Percentiles rank a stretch among this genome's conserved stretches.
phyloP scores from a whole-genome alignment of 2,113 vertebrate species.

The Pollimyrus isidori region DNA sequence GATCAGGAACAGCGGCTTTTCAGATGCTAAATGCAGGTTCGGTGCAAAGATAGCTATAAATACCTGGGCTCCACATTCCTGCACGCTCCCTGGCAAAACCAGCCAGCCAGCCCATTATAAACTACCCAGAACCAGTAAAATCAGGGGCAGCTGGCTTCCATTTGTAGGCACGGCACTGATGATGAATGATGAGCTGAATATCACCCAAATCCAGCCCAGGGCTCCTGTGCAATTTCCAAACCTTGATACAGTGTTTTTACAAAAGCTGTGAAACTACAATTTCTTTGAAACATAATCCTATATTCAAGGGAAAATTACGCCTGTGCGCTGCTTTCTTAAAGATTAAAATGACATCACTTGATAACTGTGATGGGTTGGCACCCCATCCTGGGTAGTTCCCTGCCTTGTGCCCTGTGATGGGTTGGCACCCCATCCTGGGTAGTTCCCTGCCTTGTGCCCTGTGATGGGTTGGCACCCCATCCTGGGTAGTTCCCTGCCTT shows the following conservation, averaged over 20 bases:
- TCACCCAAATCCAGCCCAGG: background rate
- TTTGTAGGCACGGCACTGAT: background rate
- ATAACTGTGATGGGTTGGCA: background rate
- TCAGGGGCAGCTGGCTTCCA: background rate
- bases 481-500: too few relatives aligned
- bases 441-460: too few relatives aligned
- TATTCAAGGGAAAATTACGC: background rate
- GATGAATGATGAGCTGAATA: background rate
- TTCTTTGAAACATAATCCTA: background rate
- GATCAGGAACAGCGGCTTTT: background rate
- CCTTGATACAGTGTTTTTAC: background rate
- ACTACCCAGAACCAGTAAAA: background rate
- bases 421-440: too few relatives aligned
- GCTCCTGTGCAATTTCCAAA: background rate
- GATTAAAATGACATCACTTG: background rate
- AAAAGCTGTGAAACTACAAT: background rate
- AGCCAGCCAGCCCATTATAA: background rate
- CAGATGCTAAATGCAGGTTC: background rate
- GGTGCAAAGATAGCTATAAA: background rate
- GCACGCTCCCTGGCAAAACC: background rate
- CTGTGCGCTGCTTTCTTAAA: background rate
- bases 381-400: too few relatives aligned
- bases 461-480: too few relatives aligned
- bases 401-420: too few relatives aligned
- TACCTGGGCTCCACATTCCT: background rate